phyloP scores from a whole-genome alignment of 2,888 invertebrate genomes.

The Drosophila tanythrix region DNA sequence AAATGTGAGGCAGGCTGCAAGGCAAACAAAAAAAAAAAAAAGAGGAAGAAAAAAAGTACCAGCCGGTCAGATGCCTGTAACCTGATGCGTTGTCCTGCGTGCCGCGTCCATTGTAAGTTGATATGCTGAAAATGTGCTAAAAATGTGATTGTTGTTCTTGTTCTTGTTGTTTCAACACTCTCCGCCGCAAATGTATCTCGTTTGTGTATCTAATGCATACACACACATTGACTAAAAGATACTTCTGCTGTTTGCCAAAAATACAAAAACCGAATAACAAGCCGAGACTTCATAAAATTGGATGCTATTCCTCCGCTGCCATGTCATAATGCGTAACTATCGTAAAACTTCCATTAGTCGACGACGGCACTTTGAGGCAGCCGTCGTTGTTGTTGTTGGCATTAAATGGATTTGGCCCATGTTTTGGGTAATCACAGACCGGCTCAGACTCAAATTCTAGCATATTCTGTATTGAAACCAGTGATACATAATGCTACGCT shows the following conservation, averaged over 20 bases:
- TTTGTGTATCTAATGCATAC: conserved; percentile 50
- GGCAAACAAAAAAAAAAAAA: neutral
- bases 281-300: conserved; percentile 47
- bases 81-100: conserved; percentile 72
- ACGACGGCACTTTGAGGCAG: conserved; percentile 24
- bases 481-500: neutral
- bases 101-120: conserved; percentile 66
- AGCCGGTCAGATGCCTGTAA: conserved; percentile 49
- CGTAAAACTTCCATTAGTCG: conserved; percentile 75
- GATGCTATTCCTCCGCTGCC: conserved; percentile 23
- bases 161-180: conserved; percentile 37
- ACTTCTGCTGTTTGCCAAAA: conserved; percentile 38
- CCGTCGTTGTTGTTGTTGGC: neutral
- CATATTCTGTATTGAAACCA: conserved; percentile 13
- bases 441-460: neutral
- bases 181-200: conserved; percentile 35
- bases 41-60: conserved; percentile 4
- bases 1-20: conserved; percentile 31
- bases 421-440: conserved; percentile 14
- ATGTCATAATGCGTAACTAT: conserved; percentile 63
- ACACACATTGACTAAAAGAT: conserved; percentile 44
- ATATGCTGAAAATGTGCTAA: conserved; percentile 79
- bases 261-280: neutral
- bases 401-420: conserved; percentile 8
- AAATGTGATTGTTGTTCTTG: conserved; percentile 61